A percentile compares a stretch with the other conserved stretches of the same genome.
Evolutionary conservation across 2,888 invertebrate genomes (phyloP).

Genomic region (Yponomeuta evonymella): DNA sequence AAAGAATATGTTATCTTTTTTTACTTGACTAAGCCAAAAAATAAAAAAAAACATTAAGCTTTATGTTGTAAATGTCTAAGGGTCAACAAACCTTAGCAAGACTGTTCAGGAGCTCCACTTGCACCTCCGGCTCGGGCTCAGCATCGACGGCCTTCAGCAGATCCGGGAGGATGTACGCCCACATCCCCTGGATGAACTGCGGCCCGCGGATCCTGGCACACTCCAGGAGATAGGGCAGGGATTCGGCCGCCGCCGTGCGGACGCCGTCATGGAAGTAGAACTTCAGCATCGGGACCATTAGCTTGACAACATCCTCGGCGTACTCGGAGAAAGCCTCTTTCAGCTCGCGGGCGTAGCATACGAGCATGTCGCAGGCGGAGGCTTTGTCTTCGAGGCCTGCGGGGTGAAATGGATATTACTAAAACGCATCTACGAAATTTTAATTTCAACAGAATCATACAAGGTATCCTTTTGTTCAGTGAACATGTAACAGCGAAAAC

Average conservation of each 20-base stretch:
- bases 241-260: constrained; percentile 94
- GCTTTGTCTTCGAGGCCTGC: constrained; percentile 94
- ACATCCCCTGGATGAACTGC: constrained; percentile 82
- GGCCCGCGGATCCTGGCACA: constrained; percentile 89
- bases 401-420: constrained; percentile 7
- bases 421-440: neutral
- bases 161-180: constrained; percentile 92
- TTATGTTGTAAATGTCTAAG: too few species aligned
- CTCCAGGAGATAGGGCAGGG: constrained; percentile 90
- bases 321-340: constrained; percentile 83
- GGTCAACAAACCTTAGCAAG: constrained; percentile 78
- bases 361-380: constrained; percentile 96
- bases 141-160: constrained; percentile 91
- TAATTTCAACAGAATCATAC: neutral
- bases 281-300: constrained; percentile 92
- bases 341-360: constrained; percentile 94
- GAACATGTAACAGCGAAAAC: neutral
- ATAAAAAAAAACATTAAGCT: too few species aligned
- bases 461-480: neutral
- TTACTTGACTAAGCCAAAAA: too few species aligned
- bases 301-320: constrained; percentile 82
- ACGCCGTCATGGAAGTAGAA: constrained; percentile 96
- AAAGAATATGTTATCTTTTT: too few species aligned
- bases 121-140: constrained; percentile 93
- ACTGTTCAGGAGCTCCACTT: constrained; percentile 87